Evolutionary conservation across 2,113 vertebrate genomes (phyloP).

Genomic region (Proterorhinus semilunaris): DNA sequence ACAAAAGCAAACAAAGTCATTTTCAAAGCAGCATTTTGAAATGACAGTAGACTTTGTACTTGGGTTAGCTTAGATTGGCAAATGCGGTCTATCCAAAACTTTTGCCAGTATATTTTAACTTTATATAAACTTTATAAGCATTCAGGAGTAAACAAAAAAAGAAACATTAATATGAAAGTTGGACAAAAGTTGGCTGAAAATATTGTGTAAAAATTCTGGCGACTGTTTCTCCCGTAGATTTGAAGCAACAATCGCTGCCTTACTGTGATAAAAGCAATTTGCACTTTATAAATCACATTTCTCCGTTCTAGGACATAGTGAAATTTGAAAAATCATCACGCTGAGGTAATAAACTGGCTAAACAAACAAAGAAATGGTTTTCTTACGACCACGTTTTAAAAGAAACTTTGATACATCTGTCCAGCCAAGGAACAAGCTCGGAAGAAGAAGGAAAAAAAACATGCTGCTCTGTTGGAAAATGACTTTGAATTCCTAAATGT

Average conservation of each 20-base stretch:
- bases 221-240: background rate
- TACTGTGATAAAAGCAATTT: background rate
- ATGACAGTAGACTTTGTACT: no score
- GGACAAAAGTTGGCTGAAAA: background rate
- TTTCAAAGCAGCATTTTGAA: no score
- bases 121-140: no score
- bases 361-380: background rate
- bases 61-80: no score
- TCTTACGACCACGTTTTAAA: background rate
- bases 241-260: background rate
- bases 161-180: no score
- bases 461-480: background rate
- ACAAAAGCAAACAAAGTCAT: no score
- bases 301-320: background rate
- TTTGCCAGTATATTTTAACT: no score
- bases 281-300: background rate
- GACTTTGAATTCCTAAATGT: background rate
- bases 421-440: conserved; percentile 18
- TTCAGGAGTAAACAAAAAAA: no score
- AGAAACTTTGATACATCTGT: background rate
- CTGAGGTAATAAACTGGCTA: conserved; percentile 6
- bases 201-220: background rate
- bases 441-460: conserved; percentile 12
- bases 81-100: no score
- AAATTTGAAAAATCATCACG: background rate